Percentiles rank a stretch among this genome's conserved stretches.
Evolutionary conservation across 2,797 vertebrate genomes (phyloP).

Genomic region (Xyrichtys novacula): DNA sequence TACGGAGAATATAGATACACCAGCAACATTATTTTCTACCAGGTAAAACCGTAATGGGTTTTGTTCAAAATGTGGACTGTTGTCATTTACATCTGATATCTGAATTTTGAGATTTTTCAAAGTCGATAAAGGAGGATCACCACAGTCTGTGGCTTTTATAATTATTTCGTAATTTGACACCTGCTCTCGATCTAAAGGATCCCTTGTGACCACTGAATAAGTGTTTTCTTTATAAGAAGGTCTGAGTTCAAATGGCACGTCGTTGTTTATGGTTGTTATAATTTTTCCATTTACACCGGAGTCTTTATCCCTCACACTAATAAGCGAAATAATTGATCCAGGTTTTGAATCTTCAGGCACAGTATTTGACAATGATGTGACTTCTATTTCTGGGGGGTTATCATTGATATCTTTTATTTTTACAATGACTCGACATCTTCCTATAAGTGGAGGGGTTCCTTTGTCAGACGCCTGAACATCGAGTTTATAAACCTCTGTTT

Average conservation of each 20-base stretch:
- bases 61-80: conserved; percentile 67
- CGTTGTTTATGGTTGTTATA: conserved; percentile 54
- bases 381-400: conserved; percentile 76
- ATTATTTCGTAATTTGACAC: conserved; percentile 62
- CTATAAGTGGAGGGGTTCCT: conserved; percentile 66
- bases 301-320: conserved; percentile 38
- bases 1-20: conserved; percentile 67
- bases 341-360: conserved; percentile 75
- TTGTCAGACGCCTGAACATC: conserved; percentile 76
- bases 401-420: conserved; percentile 78
- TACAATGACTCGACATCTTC: conserved; percentile 70
- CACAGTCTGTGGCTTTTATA: conserved; percentile 81
- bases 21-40: conserved; percentile 76
- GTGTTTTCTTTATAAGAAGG: conserved; percentile 49
- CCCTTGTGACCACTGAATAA: conserved; percentile 66
- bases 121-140: conserved; percentile 78
- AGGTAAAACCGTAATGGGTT: conserved; percentile 67
- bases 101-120: conserved; percentile 60
- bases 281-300: conserved; percentile 51
- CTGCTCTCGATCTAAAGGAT: conserved; percentile 63
- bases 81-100: conserved; percentile 78
- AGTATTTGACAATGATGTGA: conserved; percentile 72
- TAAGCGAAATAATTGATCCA: conserved; percentile 66
- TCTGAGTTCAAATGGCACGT: conserved; percentile 65
- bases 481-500: conserved; percentile 56